A percentile compares a stretch with the other conserved stretches of the same genome.
Evolutionary conservation across 2,113 vertebrate species (phyloP).

Genomic region (Ammodytes marinus): DNA sequence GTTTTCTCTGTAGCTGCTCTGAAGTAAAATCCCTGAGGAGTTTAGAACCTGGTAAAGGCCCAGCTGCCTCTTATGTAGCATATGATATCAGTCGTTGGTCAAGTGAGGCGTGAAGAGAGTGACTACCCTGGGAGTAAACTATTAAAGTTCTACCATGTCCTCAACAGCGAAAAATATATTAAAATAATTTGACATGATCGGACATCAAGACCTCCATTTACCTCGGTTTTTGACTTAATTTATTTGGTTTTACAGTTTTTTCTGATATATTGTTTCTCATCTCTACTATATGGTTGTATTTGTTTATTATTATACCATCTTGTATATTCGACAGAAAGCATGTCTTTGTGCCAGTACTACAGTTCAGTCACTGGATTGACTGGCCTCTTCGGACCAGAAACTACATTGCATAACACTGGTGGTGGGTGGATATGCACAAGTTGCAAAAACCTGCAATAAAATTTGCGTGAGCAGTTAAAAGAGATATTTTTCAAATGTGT

Average conservation of each 20-base stretch:
- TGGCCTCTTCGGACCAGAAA: neutral
- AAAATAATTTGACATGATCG: neutral
- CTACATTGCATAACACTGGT: neutral
- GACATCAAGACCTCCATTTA: neutral
- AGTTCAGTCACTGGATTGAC: neutral
- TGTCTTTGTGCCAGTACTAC: neutral
- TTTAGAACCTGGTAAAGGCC: slow-evolving; percentile 19
- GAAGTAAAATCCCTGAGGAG: slow-evolving; percentile 40
- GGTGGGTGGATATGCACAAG: neutral
- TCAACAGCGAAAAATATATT: neutral
- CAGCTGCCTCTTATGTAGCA: slow-evolving; percentile 55
- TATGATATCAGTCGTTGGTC: slow-evolving; percentile 17
- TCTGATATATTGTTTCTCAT: neutral
- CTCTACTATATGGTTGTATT: neutral
- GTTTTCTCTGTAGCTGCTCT: slow-evolving; percentile 27
- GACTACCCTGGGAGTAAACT: slow-evolving; percentile 19
- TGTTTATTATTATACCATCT: neutral
- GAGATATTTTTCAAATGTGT: neutral
- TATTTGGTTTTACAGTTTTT: neutral
- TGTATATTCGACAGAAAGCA: neutral
- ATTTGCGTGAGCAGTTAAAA: neutral
- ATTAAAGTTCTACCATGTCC: slow-evolving; percentile 25
- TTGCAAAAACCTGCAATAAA: neutral
- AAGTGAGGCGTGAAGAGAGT: slow-evolving; percentile 40
- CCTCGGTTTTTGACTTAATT: neutral